Conservation (phyloP, 1,140 invertebrate genomes). For the Drosophila azteca region DNA sequence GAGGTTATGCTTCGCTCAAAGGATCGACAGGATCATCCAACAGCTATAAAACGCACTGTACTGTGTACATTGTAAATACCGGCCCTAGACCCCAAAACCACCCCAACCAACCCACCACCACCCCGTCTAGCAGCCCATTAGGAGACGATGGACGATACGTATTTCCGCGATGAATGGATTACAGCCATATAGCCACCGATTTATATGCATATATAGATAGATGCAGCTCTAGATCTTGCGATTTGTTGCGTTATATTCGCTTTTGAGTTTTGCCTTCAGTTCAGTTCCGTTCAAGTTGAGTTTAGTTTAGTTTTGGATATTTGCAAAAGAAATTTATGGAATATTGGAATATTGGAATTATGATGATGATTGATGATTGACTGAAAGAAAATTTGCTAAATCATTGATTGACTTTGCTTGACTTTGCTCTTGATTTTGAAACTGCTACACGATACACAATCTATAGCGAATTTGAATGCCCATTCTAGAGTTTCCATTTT, state of each 20-base stretch:
- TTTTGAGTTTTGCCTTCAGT: conserved; percentile 37
- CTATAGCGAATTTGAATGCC: conserved; percentile 79
- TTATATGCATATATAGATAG: not conserved
- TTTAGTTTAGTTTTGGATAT: conserved; percentile 10
- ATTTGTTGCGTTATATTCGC: conserved; percentile 19
- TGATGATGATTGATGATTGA: conserved; percentile 20
- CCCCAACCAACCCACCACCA: too few species aligned
- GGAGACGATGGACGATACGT: not conserved
- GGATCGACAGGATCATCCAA: too few species aligned
- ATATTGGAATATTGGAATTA: conserved; percentile 29
- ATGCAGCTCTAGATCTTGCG: conserved; percentile 34
- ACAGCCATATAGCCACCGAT: conserved; percentile 7
- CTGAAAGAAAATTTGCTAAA: conserved; percentile 34
- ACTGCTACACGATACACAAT: conserved; percentile 27
- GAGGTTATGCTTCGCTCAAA: too few species aligned
- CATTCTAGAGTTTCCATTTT: conserved; percentile 72
- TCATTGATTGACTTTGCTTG: conserved; percentile 22
- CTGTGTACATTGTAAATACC: too few species aligned
- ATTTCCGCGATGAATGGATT: conserved; percentile 7
- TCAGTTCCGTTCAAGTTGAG: conserved; percentile 8
- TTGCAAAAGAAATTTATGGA: conserved; percentile 29
- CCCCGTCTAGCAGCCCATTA: too few species aligned
- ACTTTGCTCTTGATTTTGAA: conserved; percentile 63
- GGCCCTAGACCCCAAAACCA: too few species aligned
- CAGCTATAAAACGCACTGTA: too few species aligned